These are phyloP conservation scores for Zenarchopterus dispar DNA, from an alignment of 2,797 vertebrate genomes.

Conservation along the genomic window DNA sequence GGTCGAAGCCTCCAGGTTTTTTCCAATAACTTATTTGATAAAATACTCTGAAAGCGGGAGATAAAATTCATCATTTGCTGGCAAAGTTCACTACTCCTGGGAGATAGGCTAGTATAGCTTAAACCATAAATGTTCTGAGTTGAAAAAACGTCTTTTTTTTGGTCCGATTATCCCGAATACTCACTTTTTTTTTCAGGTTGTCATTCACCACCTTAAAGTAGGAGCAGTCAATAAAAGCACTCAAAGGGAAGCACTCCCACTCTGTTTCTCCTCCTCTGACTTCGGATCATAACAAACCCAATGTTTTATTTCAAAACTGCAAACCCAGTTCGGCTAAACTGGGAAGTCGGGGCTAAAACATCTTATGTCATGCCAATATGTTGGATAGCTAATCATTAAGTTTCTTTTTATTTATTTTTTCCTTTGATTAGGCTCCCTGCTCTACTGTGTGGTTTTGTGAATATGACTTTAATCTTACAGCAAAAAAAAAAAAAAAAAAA, in stretches of 20 bases:
- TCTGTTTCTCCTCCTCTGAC: not conserved
- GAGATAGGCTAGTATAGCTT: conserved; percentile 16
- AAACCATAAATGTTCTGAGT: conserved; percentile 10
- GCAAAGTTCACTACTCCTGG: conserved; percentile 25
- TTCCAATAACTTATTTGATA: conserved; percentile 28
- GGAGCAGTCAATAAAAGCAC: conserved; percentile 18
- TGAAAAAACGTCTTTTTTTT: conserved; percentile 13
- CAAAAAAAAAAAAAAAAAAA: conserved; percentile 5
- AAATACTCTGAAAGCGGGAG: conserved; percentile 19
- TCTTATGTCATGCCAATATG: not conserved
- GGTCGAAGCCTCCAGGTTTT: conserved; percentile 30
- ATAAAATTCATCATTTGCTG: conserved; percentile 26
- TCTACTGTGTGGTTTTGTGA: conserved; percentile 1
- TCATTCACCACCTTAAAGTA: not conserved
- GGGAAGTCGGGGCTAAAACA: conserved; percentile 12
- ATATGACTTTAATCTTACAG: not conserved
- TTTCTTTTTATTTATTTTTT: too few species aligned
- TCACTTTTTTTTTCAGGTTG: not conserved
- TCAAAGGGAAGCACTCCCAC: not conserved
- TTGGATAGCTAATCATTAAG: not conserved
- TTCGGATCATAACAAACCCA: conserved; percentile 7
- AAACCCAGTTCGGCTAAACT: conserved; percentile 2
- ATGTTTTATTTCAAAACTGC: conserved; percentile 18
- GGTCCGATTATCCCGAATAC: conserved; percentile 5
- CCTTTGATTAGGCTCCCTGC: not conserved